These are phyloP conservation scores for Sigmodon hispidus DNA, from an alignment of 2,113 vertebrate genomes.

Conservation along the genomic window DNA sequence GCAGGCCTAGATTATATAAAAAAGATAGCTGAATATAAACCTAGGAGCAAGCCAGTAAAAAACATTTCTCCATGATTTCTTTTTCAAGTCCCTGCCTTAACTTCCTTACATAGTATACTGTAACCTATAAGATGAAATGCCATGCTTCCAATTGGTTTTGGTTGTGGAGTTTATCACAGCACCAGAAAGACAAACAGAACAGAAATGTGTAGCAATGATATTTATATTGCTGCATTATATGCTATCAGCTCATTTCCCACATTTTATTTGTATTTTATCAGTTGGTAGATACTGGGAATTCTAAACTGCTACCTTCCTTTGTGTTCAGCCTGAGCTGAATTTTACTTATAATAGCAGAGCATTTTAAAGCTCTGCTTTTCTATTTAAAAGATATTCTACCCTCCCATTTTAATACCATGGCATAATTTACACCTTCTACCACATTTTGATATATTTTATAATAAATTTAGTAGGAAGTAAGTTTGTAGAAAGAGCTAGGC, in stretches of 20 bases:
- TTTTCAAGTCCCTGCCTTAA: too few relatives aligned
- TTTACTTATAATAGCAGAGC: too few relatives aligned
- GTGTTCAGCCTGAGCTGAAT: background rate
- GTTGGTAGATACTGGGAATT: background rate
- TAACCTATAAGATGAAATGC: background rate
- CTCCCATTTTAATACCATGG: background rate
- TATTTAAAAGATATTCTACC: background rate
- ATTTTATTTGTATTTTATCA: background rate
- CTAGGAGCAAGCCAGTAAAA: background rate
- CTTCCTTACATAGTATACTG: background rate
- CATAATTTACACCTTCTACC: background rate
- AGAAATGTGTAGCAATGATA: background rate
- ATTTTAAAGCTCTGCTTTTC: background rate
- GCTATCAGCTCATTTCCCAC: background rate
- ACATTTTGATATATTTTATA: background rate
- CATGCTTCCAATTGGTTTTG: background rate
- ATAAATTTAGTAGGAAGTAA: background rate
- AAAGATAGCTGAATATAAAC: background rate
- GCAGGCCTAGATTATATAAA: background rate
- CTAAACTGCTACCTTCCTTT: background rate
- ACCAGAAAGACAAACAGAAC: background rate
- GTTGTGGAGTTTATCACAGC: too few relatives aligned
- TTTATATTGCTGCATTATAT: background rate
- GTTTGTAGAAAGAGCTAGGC: background rate
- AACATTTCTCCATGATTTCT: background rate